phyloP scores from a whole-genome alignment of 2,797 vertebrate genomes.

The Enteromius viviparus region DNA sequence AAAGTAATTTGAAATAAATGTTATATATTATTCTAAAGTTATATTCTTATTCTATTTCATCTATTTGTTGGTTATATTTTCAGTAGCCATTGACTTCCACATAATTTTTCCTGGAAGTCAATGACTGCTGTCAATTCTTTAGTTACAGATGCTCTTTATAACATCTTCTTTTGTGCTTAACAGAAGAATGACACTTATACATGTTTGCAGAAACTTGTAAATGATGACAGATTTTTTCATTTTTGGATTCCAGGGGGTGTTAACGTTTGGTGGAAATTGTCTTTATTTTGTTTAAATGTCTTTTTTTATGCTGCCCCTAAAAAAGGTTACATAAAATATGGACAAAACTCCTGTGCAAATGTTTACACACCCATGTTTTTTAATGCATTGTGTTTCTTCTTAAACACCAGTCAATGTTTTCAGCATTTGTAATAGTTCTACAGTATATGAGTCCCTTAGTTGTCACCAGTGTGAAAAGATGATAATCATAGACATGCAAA shows the following conservation, averaged over 20 bases:
- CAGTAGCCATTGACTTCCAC: background rate
- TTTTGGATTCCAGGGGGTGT: background rate
- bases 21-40: no score
- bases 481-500: no score
- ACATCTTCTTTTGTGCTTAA: background rate
- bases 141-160: background rate
- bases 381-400: background rate
- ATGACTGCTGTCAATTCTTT: background rate
- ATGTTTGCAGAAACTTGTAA: background rate
- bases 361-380: background rate
- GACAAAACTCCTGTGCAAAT: background rate
- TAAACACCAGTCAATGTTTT: background rate
- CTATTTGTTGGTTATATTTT: background rate
- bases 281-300: background rate
- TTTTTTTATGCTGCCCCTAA: background rate
- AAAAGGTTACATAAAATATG: background rate
- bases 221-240: background rate
- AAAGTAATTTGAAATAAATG: background rate
- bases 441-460: background rate
- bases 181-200: background rate
- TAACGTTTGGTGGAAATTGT: background rate
- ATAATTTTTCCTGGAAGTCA: background rate
- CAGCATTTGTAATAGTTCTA: background rate
- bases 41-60: no score
- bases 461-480: background rate